These are phyloP conservation scores for Montipora capricornis DNA, from an alignment of 64 coral and sea anemone genomes.

Conservation along the genomic window DNA sequence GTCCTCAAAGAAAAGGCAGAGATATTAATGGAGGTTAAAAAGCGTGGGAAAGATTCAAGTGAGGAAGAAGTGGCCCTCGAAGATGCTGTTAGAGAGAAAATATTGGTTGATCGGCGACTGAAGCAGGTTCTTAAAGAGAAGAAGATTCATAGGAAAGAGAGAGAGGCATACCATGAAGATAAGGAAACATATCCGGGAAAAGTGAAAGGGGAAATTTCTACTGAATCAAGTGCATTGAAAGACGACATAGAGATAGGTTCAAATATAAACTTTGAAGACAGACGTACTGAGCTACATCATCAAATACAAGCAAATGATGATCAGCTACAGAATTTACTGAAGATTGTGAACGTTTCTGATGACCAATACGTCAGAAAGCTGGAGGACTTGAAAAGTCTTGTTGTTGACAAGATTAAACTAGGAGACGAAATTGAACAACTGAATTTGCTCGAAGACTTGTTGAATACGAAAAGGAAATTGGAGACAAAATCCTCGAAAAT, in stretches of 20 bases:
- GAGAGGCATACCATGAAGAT: neutral
- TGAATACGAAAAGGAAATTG: constrained; percentile 24
- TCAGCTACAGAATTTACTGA: neutral
- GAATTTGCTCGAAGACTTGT: constrained; percentile 23
- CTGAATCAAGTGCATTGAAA: neutral
- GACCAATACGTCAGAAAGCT: neutral
- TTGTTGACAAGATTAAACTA: constrained; percentile 38
- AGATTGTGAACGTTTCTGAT: neutral
- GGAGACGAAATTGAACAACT: constrained; percentile 19
- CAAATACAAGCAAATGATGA: constrained; percentile 6
- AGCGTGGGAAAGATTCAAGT: neutral
- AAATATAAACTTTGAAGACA: neutral
- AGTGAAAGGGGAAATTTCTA: neutral
- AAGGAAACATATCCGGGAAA: neutral
- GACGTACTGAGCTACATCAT: neutral
- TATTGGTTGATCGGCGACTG: neutral
- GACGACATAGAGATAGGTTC: neutral
- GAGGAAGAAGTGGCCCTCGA: constrained; percentile 14
- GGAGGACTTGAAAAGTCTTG: constrained; percentile 23
- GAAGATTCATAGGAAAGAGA: neutral
- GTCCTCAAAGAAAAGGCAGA: constrained; percentile 5
- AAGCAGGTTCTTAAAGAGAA: neutral
- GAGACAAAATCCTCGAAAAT: neutral
- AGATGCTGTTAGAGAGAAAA: neutral
- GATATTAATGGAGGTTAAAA: constrained; percentile 17